These are phyloP conservation scores for Coccyzus lansbergi DNA, from an alignment of 2,797 vertebrate genomes.

Conservation along the genomic window DNA sequence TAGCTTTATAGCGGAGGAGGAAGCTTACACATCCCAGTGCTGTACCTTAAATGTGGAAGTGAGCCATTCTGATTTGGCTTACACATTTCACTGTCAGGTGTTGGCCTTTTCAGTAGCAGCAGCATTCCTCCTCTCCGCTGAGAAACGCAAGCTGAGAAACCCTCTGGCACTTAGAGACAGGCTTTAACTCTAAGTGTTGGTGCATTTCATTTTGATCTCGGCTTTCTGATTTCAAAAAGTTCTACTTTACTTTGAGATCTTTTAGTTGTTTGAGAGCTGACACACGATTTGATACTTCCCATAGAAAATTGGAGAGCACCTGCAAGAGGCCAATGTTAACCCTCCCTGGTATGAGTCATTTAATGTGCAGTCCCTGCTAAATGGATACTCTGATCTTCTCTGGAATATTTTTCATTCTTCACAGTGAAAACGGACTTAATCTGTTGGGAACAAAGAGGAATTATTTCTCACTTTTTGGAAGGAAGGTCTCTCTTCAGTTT, in stretches of 20 bases:
- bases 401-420: constrained; percentile 29
- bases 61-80: background rate
- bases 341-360: background rate
- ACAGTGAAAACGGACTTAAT: constrained; percentile 10
- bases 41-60: background rate
- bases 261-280: background rate
- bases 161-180: background rate
- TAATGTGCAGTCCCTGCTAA: background rate
- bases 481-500: background rate
- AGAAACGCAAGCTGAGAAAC: background rate
- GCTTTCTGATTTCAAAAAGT: constrained; percentile 10
- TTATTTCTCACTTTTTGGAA: background rate
- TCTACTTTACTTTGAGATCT: background rate
- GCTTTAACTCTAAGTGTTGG: background rate
- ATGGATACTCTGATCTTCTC: constrained; percentile 7
- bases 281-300: background rate
- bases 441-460: background rate
- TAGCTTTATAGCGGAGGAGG: background rate
- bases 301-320: background rate
- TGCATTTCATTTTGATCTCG: constrained; percentile 27
- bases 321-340: background rate
- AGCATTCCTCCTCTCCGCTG: background rate
- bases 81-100: background rate
- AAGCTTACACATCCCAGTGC: background rate
- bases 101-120: background rate